Percentiles rank a stretch among this genome's conserved stretches.
Evolutionary conservation across 2,113 vertebrate genomes (phyloP).

Genomic region (Chionomys nivalis): DNA sequence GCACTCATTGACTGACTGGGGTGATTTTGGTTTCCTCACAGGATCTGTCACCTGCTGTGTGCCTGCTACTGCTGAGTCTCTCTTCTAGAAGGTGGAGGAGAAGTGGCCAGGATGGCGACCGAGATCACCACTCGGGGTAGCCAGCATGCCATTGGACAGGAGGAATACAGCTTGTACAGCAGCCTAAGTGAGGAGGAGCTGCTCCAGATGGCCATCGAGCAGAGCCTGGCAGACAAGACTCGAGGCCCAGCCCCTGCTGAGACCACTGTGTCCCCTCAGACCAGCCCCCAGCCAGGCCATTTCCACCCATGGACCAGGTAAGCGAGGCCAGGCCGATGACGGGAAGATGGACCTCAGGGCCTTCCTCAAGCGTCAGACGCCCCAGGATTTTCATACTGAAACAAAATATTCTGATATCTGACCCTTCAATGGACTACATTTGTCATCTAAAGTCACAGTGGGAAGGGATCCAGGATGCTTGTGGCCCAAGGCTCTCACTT

Average conservation of each 20-base stretch:
- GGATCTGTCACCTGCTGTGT: background rate
- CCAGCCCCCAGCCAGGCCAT: conserved; percentile 78
- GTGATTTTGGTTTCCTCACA: background rate
- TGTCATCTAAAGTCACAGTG: background rate
- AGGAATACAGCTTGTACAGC: conserved; percentile 94
- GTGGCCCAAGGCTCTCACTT: background rate
- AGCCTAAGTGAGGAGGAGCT: conserved; percentile 94
- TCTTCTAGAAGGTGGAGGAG: conserved; percentile 36
- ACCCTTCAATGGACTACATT: background rate
- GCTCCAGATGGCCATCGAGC: conserved; percentile 94
- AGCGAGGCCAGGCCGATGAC: background rate
- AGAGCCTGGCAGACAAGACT: conserved; percentile 88
- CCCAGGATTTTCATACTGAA: background rate
- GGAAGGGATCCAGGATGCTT: too few relatives aligned
- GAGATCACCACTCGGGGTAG: conserved; percentile 79
- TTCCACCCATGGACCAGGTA: conserved; percentile 87
- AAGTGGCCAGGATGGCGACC: conserved; percentile 62
- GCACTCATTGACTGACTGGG: background rate
- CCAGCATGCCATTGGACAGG: conserved; percentile 79
- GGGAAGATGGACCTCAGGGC: background rate
- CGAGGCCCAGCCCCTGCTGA: conserved; percentile 71
- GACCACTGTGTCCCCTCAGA: fast-evolving
- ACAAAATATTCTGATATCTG: too few relatives aligned
- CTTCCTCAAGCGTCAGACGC: fast-evolving
- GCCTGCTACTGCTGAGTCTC: background rate